These are phyloP conservation scores for Spea bombifrons DNA, from an alignment of 2,113 vertebrate genomes.

Conservation along the genomic window DNA sequence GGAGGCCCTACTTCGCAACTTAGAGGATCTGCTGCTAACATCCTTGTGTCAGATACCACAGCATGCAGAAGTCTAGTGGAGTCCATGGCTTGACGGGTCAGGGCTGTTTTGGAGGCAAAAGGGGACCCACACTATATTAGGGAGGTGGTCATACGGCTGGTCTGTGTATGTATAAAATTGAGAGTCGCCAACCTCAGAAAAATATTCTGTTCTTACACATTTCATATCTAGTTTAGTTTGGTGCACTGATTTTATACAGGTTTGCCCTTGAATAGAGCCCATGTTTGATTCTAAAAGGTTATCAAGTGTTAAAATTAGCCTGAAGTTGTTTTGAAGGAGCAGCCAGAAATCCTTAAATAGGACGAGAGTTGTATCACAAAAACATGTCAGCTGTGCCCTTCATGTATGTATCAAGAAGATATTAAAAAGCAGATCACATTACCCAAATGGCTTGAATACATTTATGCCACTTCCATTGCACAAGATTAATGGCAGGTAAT, in stretches of 20 bases:
- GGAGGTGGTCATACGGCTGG: too few species aligned
- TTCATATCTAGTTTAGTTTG: background rate
- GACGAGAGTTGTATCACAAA: background rate
- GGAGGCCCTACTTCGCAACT: too few species aligned
- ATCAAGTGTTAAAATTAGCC: slow-evolving; percentile 20
- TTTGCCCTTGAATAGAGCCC: background rate
- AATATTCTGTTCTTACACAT: background rate
- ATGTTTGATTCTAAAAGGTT: background rate
- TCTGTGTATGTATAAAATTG: background rate
- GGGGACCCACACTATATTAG: too few species aligned
- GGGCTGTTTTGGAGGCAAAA: too few species aligned
- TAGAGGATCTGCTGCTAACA: too few species aligned
- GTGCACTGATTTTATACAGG: too few species aligned
- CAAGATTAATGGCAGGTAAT: background rate
- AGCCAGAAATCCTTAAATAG: slow-evolving; percentile 8
- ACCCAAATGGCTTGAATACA: background rate
- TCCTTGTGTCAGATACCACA: background rate
- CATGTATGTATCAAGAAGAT: background rate
- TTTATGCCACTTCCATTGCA: too few species aligned
- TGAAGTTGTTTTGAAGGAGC: background rate
- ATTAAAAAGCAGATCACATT: slow-evolving; percentile 8
- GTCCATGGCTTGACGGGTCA: too few species aligned
- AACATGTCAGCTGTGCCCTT: background rate
- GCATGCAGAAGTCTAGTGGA: background rate
- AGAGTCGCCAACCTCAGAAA: background rate